phyloP scores from a whole-genome alignment of 2,888 invertebrate genomes.

The Listrodromus nycthemerus region DNA sequence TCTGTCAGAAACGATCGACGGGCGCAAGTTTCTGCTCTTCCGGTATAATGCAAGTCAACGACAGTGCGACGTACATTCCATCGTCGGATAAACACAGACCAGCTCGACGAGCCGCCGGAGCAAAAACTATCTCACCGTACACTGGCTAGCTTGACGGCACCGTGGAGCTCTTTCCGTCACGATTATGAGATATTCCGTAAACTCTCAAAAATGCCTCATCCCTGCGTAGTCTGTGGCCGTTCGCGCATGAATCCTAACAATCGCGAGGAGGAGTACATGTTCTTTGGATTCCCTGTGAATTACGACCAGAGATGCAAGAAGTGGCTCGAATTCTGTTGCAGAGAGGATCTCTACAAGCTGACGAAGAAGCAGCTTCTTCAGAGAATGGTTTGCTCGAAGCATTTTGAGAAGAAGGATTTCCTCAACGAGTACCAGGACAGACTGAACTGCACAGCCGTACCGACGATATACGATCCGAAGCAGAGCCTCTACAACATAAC shows the following conservation, averaged over 20 bases:
- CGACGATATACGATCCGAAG: constrained; percentile 82
- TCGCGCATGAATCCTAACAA: constrained; percentile 84
- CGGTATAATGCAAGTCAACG: neutral
- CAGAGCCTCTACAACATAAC: constrained; percentile 82
- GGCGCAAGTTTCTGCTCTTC: neutral
- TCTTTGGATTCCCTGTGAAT: constrained; percentile 83
- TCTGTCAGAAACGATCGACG: neutral
- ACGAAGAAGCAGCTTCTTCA: constrained; percentile 82
- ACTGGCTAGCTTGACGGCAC: neutral
- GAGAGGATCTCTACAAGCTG: constrained; percentile 82
- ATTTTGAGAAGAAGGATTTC: constrained; percentile 80
- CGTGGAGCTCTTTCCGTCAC: neutral
- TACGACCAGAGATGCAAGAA: constrained; percentile 80
- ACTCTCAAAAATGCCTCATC: constrained; percentile 81
- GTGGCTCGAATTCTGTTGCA: constrained; percentile 83
- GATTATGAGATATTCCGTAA: constrained; percentile 25
- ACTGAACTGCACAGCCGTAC: constrained; percentile 79
- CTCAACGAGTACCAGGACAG: constrained; percentile 82
- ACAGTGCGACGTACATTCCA: neutral
- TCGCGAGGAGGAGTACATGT: constrained; percentile 82
- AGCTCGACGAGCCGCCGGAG: neutral
- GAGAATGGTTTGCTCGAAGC: constrained; percentile 83
- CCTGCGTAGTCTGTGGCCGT: constrained; percentile 83
- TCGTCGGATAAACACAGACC: neutral
- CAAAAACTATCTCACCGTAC: neutral